Percentiles rank a stretch among this genome's conserved stretches.
These are phyloP conservation scores for Allolobophora icterica DNA, from an alignment of 2,888 invertebrate genomes.

Conservation along the genomic window DNA sequence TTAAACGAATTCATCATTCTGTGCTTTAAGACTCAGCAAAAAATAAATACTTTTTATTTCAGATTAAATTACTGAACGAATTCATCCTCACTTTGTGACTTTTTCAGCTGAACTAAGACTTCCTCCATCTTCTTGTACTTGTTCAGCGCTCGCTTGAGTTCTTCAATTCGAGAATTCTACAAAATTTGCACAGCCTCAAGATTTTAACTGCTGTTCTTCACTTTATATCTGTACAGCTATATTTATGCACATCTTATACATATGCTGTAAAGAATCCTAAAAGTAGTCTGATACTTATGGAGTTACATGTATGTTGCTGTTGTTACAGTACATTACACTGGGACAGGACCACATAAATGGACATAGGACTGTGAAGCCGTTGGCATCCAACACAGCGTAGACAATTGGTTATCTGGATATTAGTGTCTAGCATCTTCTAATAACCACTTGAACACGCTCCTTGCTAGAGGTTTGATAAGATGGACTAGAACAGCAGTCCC, in stretches of 20 bases:
- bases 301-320: too few species aligned
- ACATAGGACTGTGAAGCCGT: not conserved
- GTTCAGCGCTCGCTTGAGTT: slow-evolving; percentile 59
- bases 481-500: too few species aligned
- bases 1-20: not conserved
- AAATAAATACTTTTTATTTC: not conserved
- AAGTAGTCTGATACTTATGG: not conserved
- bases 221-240: not conserved
- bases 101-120: slow-evolving; percentile 55
- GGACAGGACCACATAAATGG: not conserved
- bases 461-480: too few species aligned
- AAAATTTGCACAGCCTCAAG: not conserved
- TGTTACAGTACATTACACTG: slow-evolving; percentile 5
- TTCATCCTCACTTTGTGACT: slow-evolving; percentile 23
- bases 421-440: too few species aligned
- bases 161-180: slow-evolving; percentile 65
- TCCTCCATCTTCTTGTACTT: slow-evolving; percentile 63
- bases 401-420: too few species aligned
- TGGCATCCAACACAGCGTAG: not conserved
- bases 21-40: not conserved
- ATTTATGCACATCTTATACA: too few species aligned
- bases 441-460: too few species aligned
- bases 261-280: not conserved
- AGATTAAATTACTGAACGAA: not conserved
- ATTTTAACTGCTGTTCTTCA: not conserved